Conservation (phyloP, 35 echinoderm and acorn worm species). For the Strongylocentrotus purpuratus region DNA sequence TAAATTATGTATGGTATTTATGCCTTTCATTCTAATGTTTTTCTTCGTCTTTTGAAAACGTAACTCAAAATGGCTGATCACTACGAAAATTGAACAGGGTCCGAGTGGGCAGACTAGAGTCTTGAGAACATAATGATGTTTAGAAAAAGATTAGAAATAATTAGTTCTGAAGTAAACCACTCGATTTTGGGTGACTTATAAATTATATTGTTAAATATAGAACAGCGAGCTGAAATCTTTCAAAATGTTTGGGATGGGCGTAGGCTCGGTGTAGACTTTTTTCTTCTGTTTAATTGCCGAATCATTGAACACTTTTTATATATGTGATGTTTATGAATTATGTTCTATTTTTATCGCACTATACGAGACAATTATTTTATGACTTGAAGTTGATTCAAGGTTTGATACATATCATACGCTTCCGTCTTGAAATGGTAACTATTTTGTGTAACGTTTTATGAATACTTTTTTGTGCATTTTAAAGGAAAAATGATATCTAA, state of each 20-base stretch:
- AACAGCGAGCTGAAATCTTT: background rate
- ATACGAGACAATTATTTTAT: background rate
- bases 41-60: background rate
- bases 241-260: background rate
- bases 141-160: background rate
- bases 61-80: background rate
- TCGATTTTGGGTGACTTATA: background rate
- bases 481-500: background rate
- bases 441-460: background rate
- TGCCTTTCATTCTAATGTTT: background rate
- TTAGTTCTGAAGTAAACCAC: background rate
- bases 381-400: constrained; percentile 11
- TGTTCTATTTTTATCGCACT: background rate
- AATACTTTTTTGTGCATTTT: background rate
- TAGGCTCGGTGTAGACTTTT: background rate
- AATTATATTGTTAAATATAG: background rate
- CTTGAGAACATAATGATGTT: background rate
- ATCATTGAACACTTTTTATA: background rate
- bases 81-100: background rate
- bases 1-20: too few relatives aligned
- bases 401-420: background rate
- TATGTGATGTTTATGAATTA: background rate
- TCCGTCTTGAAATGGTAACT: constrained; percentile 7
- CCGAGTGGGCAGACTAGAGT: background rate
- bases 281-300: background rate